A percentile compares a stretch with the other conserved stretches of the same genome.
phyloP scores from a whole-genome alignment of 2,888 invertebrate species.

The Meteorus cinctellus region DNA sequence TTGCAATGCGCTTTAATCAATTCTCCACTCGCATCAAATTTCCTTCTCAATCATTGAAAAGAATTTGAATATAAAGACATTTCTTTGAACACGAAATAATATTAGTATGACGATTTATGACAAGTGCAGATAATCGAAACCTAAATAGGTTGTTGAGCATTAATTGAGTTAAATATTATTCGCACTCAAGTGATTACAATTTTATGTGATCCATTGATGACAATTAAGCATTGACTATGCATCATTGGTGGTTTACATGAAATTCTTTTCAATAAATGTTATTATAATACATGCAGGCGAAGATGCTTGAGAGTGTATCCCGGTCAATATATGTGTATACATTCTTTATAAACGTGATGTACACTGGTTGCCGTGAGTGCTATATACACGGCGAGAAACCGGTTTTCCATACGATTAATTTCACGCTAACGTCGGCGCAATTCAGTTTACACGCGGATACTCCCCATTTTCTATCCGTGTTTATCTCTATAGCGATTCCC shows the following conservation, averaged over 20 bases:
- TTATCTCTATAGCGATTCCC: conserved; percentile 20
- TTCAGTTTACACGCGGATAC: conserved; percentile 70
- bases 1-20: neutral
- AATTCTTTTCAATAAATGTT: neutral
- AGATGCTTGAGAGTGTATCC: neutral
- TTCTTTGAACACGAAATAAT: too few relatives aligned
- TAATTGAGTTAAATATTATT: too few relatives aligned
- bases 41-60: too few relatives aligned
- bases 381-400: conserved; percentile 56
- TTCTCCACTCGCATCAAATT: neutral
- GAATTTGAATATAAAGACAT: too few relatives aligned
- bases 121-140: too few relatives aligned
- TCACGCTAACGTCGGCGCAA: conserved; percentile 71
- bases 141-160: too few relatives aligned
- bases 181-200: neutral
- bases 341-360: neutral
- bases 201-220: neutral
- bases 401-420: conserved; percentile 72
- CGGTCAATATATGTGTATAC: neutral
- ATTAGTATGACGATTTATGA: too few relatives aligned
- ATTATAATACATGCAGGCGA: neutral
- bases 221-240: too few relatives aligned
- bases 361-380: conserved; percentile 15
- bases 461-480: conserved; percentile 57
- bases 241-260: too few relatives aligned